phyloP scores from a whole-genome alignment of 92 coral and sea anemone genomes.

The Anthopleura xanthogrammica region DNA sequence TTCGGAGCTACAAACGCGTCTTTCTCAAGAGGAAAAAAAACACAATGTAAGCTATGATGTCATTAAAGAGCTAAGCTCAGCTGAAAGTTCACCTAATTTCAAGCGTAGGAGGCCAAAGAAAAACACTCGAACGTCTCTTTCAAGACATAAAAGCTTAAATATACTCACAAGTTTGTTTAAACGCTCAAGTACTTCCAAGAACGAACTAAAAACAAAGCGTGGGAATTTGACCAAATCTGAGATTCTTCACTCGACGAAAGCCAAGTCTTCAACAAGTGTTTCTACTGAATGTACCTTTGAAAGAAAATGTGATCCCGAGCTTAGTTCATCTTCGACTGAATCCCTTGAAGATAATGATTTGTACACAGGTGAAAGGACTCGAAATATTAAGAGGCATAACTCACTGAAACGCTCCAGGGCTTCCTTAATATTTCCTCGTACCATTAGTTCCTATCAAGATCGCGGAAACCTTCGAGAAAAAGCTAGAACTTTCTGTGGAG shows the following conservation, averaged over 20 bases:
- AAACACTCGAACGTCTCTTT: slow-evolving; percentile 51
- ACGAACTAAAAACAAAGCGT: slow-evolving; percentile 50
- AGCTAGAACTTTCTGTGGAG: slow-evolving; percentile 49
- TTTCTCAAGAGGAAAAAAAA: slow-evolving; percentile 21
- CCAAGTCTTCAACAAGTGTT: slow-evolving; percentile 11
- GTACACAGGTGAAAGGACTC: slow-evolving; percentile 30
- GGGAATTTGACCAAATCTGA: slow-evolving; percentile 48
- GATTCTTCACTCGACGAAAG: not conserved
- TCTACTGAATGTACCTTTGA: slow-evolving; percentile 15
- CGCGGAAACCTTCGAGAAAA: slow-evolving; percentile 47
- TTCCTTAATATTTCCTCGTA: slow-evolving; percentile 56
- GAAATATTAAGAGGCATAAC: slow-evolving; percentile 48
- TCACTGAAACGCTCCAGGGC: slow-evolving; percentile 81
- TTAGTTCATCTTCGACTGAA: slow-evolving; percentile 53
- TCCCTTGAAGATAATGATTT: slow-evolving; percentile 39
- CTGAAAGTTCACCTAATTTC: slow-evolving; percentile 36
- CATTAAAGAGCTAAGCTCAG: slow-evolving; percentile 7
- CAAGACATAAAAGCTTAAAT: slow-evolving; percentile 68
- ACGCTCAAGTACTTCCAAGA: slow-evolving; percentile 47
- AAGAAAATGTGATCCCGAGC: slow-evolving; percentile 37
- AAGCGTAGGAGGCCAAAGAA: slow-evolving; percentile 34
- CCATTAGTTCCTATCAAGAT: slow-evolving; percentile 21
- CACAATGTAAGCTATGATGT: slow-evolving; percentile 28
- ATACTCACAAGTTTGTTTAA: slow-evolving; percentile 76
- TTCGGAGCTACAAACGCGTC: slow-evolving; percentile 26